Percentiles rank a stretch among this genome's conserved stretches.
Conservation (phyloP, 2,797 vertebrate genomes). For the Platyrinchus mystaceus region DNA sequence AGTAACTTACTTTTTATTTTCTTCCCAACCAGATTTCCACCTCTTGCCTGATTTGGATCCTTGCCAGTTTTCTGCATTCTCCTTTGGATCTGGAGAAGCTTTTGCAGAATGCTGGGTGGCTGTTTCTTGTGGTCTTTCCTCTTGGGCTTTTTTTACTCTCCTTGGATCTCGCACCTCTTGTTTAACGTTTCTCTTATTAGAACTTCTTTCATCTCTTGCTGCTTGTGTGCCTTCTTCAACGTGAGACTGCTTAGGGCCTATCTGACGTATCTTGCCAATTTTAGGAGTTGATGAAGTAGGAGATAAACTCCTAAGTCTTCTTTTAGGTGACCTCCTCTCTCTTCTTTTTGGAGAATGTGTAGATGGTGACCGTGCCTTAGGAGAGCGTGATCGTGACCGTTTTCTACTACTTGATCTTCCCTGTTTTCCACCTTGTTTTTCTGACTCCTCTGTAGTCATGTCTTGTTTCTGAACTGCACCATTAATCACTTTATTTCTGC, state of each 20-base stretch:
- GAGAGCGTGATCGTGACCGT: slow-evolving; percentile 87
- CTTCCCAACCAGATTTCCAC: slow-evolving; percentile 97
- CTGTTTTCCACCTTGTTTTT: slow-evolving; percentile 82
- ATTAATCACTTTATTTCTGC: slow-evolving; percentile 85
- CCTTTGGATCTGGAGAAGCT: slow-evolving; percentile 82
- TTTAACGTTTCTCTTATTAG: slow-evolving; percentile 82
- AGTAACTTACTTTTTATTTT: slow-evolving; percentile 89
- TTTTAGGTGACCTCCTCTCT: slow-evolving; percentile 90
- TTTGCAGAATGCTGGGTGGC: slow-evolving; percentile 81
- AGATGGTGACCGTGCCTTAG: slow-evolving; percentile 79
- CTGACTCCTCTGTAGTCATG: slow-evolving; percentile 67
- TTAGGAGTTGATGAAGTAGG: slow-evolving; percentile 81
- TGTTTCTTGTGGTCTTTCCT: slow-evolving; percentile 84
- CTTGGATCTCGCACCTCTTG: slow-evolving; percentile 82
- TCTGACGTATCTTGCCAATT: slow-evolving; percentile 79
- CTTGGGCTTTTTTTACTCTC: slow-evolving; percentile 84
- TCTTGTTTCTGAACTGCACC: slow-evolving; percentile 88
- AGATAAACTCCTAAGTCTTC: slow-evolving; percentile 85
- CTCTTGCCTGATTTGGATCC: slow-evolving; percentile 82
- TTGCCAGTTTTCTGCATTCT: slow-evolving; percentile 81
- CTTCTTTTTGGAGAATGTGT: slow-evolving; percentile 89
- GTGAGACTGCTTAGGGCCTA: slow-evolving; percentile 79
- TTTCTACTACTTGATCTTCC: slow-evolving; percentile 87
- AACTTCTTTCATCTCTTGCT: slow-evolving; percentile 84
- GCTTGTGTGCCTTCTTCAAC: slow-evolving; percentile 76